These are phyloP conservation scores for Sinonovacula constricta DNA, from an alignment of 1,140 invertebrate species.

Conservation along the genomic window DNA sequence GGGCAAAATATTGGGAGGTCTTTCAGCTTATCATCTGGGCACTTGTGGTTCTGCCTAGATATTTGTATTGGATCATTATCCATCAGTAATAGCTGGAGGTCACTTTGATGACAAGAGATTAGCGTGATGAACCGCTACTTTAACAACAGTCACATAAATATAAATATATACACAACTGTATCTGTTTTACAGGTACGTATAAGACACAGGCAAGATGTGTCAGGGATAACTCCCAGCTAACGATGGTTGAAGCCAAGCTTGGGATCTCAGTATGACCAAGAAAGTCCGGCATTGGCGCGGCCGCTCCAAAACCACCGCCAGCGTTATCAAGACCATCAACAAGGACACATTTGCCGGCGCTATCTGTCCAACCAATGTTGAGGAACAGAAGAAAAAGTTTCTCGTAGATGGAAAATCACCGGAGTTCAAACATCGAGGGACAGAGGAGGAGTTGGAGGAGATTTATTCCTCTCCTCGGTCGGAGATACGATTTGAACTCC, in stretches of 20 bases:
- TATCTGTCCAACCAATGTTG: constrained; percentile 69
- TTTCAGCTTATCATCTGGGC: too few relatives aligned
- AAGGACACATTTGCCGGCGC: constrained; percentile 56
- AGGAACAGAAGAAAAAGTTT: constrained; percentile 72
- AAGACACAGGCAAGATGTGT: too few relatives aligned
- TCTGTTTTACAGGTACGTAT: too few relatives aligned
- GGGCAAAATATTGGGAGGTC: too few relatives aligned
- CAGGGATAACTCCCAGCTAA: neutral
- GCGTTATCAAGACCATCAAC: constrained; percentile 49
- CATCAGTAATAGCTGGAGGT: too few relatives aligned
- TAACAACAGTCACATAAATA: too few relatives aligned
- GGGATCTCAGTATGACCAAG: constrained; percentile 40
- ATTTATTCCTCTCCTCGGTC: constrained; percentile 61
- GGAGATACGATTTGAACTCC: constrained; percentile 71
- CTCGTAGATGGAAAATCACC: constrained; percentile 67
- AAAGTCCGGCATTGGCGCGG: constrained; percentile 47
- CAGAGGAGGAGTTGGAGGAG: constrained; percentile 61
- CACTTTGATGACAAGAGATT: too few relatives aligned
- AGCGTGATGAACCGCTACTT: too few relatives aligned
- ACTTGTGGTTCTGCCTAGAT: too few relatives aligned
- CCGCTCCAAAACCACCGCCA: constrained; percentile 32
- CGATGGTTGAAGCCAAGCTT: too few relatives aligned
- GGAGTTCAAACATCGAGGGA: constrained; percentile 66
- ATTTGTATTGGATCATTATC: too few relatives aligned
- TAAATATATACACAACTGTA: too few relatives aligned